Percentiles rank a stretch among this genome's conserved stretches.
phyloP scores from a whole-genome alignment of 2,113 vertebrate genomes.

The Trichomycterus rosablanca region DNA sequence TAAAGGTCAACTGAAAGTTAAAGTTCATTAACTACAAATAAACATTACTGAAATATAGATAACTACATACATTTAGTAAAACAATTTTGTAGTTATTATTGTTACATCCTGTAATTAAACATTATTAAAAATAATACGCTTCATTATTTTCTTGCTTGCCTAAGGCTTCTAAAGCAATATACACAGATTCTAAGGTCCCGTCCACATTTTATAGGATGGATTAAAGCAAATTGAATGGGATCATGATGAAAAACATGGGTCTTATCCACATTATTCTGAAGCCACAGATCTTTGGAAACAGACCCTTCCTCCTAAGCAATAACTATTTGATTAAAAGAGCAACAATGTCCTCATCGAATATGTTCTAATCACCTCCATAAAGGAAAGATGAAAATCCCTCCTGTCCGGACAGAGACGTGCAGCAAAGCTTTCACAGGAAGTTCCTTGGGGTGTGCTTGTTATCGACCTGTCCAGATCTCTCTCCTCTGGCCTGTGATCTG shows the following conservation, averaged over 20 bases:
- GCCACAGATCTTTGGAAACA: conserved; percentile 55
- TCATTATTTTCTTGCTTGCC: neutral
- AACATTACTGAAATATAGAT: too few relatives aligned
- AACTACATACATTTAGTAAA: too few relatives aligned
- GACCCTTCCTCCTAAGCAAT: conserved; percentile 52
- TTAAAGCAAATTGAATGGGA: conserved; percentile 25
- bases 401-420: conserved; percentile 48
- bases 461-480: conserved; percentile 2
- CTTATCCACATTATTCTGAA: conserved; percentile 41
- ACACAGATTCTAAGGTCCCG: conserved; percentile 18
- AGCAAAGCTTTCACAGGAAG: conserved; percentile 40
- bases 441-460: conserved; percentile 36
- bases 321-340: conserved; percentile 55
- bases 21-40: too few relatives aligned
- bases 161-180: conserved; percentile 26
- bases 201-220: conserved; percentile 27
- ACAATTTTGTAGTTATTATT: too few relatives aligned
- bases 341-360: conserved; percentile 58
- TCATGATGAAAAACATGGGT: conserved; percentile 56
- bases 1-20: too few relatives aligned
- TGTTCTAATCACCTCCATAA: conserved; percentile 57
- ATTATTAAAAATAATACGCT: too few relatives aligned
- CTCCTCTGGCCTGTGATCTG: too few relatives aligned
- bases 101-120: too few relatives aligned
- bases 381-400: conserved; percentile 48